phyloP scores from a whole-genome alignment of 2,888 invertebrate species.

The Drosophila macrothrix region DNA sequence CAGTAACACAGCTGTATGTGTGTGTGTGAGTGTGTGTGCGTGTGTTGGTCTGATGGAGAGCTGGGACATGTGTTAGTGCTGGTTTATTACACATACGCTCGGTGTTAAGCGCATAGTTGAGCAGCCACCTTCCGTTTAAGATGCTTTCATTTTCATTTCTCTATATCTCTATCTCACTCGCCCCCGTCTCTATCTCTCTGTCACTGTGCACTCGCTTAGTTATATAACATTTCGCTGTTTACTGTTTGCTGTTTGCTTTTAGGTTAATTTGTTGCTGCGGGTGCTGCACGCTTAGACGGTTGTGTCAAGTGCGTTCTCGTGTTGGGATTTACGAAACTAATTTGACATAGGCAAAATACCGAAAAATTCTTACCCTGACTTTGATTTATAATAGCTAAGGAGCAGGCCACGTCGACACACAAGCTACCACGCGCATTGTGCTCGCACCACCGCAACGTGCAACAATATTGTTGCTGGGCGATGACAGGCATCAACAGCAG shows the following conservation, averaged over 20 bases:
- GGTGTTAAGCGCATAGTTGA: constrained; percentile 74
- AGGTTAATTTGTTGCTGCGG: constrained; percentile 50
- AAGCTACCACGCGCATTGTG: neutral
- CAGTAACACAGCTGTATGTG: constrained; percentile 24
- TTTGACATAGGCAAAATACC: constrained; percentile 72
- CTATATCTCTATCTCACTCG: neutral
- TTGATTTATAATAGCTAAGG: constrained; percentile 72
- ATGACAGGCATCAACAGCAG: constrained; percentile 6
- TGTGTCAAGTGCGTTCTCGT: constrained; percentile 75
- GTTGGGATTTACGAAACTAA: constrained; percentile 80
- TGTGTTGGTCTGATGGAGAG: constrained; percentile 19
- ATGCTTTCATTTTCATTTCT: constrained; percentile 56
- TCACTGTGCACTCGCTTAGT: constrained; percentile 11
- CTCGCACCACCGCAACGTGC: constrained; percentile 1
- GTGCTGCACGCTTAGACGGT: constrained; percentile 45
- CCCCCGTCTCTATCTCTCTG: constrained; percentile 1
- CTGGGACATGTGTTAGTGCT: constrained; percentile 49
- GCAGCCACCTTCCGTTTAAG: constrained; percentile 48
- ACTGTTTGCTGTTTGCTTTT: constrained; percentile 26
- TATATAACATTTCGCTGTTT: constrained; percentile 28
- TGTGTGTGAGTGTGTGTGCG: constrained; percentile 16
- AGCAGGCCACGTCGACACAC: constrained; percentile 6
- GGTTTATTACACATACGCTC: constrained; percentile 73
- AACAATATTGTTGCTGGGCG: constrained; percentile 8
- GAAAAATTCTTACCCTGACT: constrained; percentile 59